Evolutionary conservation across 1,140 invertebrate species (phyloP).

Genomic region (Diorhabda carinulata): DNA sequence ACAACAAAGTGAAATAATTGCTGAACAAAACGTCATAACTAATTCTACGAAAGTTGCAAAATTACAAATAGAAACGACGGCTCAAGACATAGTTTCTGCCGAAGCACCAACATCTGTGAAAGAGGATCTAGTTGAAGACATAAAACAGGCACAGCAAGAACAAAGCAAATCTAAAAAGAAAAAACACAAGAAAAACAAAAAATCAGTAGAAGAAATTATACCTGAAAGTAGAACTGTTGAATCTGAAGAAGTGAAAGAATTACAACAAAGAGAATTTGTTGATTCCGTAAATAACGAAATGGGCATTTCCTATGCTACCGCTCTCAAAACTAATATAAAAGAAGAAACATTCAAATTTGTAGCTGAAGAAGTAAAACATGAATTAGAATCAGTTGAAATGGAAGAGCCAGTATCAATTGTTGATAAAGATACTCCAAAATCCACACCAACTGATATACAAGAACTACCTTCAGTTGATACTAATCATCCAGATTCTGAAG

Average conservation of each 20-base stretch:
- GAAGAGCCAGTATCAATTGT: too few species aligned
- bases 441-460: too few species aligned
- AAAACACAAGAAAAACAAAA: constrained; percentile 5
- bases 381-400: background rate
- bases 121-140: background rate
- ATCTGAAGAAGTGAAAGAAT: background rate
- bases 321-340: background rate
- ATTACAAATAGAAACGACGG: background rate
- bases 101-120: background rate
- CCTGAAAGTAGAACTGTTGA: background rate
- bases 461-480: background rate
- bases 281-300: background rate
- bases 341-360: background rate
- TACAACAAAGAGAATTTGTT: background rate
- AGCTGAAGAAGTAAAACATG: background rate
- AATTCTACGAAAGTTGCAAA: background rate
- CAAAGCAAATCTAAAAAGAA: background rate
- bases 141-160: background rate
- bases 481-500: background rate
- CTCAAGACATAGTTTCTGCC: background rate
- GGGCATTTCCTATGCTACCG: background rate
- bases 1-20: background rate
- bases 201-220: background rate
- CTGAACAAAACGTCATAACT: background rate
- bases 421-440: too few species aligned